Conservation (phyloP, 1,140 invertebrate genomes). For the Wasmannia auropunctata region DNA sequence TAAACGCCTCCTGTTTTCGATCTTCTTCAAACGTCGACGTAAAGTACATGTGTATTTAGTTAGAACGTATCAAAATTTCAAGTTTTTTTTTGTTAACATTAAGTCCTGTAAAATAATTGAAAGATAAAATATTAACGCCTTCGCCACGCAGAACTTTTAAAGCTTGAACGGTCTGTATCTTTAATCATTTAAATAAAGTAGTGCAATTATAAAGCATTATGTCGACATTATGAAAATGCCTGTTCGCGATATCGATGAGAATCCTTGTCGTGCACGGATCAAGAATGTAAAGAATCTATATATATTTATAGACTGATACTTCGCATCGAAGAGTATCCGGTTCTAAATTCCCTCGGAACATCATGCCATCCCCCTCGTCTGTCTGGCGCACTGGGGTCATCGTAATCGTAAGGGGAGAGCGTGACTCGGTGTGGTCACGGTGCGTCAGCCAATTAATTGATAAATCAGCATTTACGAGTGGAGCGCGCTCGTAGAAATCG, state of each 20-base stretch:
- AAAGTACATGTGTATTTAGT: background rate
- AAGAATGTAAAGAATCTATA: background rate
- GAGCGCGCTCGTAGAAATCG: conserved; percentile 36
- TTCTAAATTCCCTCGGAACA: background rate
- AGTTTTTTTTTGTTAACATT: background rate
- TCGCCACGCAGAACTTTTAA: background rate
- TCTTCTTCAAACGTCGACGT: background rate
- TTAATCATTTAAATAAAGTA: background rate
- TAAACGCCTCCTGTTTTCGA: background rate
- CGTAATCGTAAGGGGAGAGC: conserved; percentile 47
- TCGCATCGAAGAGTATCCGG: background rate
- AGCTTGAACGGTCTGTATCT: background rate
- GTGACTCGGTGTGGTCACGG: conserved; percentile 55
- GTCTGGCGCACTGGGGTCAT: conserved; percentile 19
- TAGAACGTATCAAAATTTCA: background rate
- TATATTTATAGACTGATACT: background rate
- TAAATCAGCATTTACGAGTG: conserved; percentile 64
- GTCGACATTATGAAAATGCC: background rate
- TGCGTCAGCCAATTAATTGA: conserved; percentile 64
- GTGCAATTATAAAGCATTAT: background rate
- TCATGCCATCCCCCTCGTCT: background rate
- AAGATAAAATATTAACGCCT: background rate
- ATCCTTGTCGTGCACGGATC: background rate
- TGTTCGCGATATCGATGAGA: background rate
- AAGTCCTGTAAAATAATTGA: background rate